Percentiles rank a stretch among this genome's conserved stretches.
Conservation (phyloP, 2,113 vertebrate genomes). For the Lontra canadensis region DNA sequence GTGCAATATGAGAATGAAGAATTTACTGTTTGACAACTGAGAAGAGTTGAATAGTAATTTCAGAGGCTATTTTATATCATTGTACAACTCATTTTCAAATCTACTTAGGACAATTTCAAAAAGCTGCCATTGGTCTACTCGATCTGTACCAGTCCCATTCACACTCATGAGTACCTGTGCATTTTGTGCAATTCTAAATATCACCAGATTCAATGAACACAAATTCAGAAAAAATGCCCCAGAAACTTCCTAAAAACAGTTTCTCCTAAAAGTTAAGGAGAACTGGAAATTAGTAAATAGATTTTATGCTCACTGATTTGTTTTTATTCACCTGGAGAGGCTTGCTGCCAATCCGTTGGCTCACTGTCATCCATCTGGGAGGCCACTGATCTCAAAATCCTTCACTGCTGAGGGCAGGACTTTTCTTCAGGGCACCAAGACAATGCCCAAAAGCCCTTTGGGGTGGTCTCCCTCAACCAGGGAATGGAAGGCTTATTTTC, state of each 20-base stretch:
- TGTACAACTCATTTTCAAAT: not conserved
- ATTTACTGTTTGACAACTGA: not conserved
- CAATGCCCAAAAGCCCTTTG: not conserved
- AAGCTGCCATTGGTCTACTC: not conserved
- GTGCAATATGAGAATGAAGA: not conserved
- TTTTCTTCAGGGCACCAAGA: not conserved
- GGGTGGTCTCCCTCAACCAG: not conserved
- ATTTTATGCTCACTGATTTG: slow-evolving; percentile 1
- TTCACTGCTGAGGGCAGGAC: not conserved
- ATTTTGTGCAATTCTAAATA: not conserved
- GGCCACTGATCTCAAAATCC: not conserved
- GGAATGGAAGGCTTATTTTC: slow-evolving; percentile 20
- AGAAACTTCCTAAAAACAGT: not conserved
- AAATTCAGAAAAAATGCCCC: not conserved
- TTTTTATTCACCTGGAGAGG: not conserved
- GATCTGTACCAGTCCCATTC: not conserved
- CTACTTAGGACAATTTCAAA: not conserved
- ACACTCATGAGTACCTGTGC: not conserved
- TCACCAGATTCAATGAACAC: not conserved
- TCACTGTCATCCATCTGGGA: not conserved
- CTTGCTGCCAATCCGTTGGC: not conserved
- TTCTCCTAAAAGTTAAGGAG: not conserved
- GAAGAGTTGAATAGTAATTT: not conserved
- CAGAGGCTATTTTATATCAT: not conserved
- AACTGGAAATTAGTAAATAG: not conserved